Base-by-base conservation (phyloP, 2,113 vertebrate genomes). In the Hydrolagus affinis region DNA sequence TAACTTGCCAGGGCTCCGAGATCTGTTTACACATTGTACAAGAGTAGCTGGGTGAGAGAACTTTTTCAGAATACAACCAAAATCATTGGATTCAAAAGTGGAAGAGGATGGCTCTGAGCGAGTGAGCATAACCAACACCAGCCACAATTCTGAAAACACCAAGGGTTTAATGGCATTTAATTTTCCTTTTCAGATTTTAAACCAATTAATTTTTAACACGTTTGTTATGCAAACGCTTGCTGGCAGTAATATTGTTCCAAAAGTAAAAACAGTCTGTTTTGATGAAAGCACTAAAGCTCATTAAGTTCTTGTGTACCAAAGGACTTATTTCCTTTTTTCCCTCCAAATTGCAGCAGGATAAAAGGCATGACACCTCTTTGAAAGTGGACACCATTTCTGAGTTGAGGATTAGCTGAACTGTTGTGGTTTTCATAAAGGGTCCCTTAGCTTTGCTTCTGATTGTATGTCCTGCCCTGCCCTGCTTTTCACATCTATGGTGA, bases 341-440 rank as follows among this genome's bases (percentile, higher is more conserved):
- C 86, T 90, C 74, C 87, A 92, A 91, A 93, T 90, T 92, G 89
- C 86, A 89, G 86, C 85, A 89, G 91, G 92, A 94, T 86, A 90
- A 91, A 91, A 90, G 86, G 70, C 86, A 71, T 68, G 87, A 87
- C 90, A 90, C 87, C 87, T 91, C 89, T 92, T 85, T 90, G 88
- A 86, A 90, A 86, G 88, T 91, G 0, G 59, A 88, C 87, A 88
- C 87, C 88, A 88, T 92, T 93, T 92, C 86, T 91, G 90, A 92
- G 89, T 91, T 91, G 87, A 91, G 90, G 90, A 93, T 91, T 92
- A 90, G 89, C 87, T 56, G 74, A 71, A 85, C 85, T 60, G 86
- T 87, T 68, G 85, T 85, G 76, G 86, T 88, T 87, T 88, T 87
- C 85, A 77, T 88, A 86, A 86, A 87, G 88, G 86, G 77, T 85